These are phyloP conservation scores for Laupala kohalensis DNA, from an alignment of 1,140 invertebrate genomes.

Conservation along the genomic window DNA sequence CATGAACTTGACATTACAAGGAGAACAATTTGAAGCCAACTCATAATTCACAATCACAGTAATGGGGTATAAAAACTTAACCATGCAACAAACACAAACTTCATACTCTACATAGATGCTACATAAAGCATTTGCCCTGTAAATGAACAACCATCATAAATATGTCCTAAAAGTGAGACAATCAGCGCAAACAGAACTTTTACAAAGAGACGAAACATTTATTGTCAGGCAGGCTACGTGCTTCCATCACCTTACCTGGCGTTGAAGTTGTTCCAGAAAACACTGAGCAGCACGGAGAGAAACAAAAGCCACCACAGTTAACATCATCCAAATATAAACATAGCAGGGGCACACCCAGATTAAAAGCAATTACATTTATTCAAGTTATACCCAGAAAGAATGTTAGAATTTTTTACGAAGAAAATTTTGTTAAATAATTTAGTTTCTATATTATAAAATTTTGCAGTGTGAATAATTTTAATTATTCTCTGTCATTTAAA, in stretches of 20 bases:
- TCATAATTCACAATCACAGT: slow-evolving; percentile 35
- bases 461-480: no score
- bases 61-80: slow-evolving; percentile 33
- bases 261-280: slow-evolving; percentile 96
- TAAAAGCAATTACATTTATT: no score
- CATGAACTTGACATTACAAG: slow-evolving; percentile 13
- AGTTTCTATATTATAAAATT: no score
- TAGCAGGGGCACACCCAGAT: neutral
- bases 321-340: slow-evolving; percentile 2
- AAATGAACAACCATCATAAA: neutral
- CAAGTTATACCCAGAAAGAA: no score
- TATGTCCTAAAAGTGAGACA: neutral
- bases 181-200: neutral
- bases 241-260: slow-evolving; percentile 68
- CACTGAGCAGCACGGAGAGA: slow-evolving; percentile 49
- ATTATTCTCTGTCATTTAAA: no score
- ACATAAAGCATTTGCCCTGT: neutral
- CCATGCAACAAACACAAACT: slow-evolving; percentile 35
- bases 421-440: no score
- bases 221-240: neutral
- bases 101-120: neutral
- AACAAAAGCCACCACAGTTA: slow-evolving; percentile 28
- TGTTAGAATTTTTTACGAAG: no score
- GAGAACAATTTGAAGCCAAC: slow-evolving; percentile 6
- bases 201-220: neutral